Evolutionary conservation across 2,888 invertebrate species (phyloP).

Genomic region (Drosophila meridionalis): DNA sequence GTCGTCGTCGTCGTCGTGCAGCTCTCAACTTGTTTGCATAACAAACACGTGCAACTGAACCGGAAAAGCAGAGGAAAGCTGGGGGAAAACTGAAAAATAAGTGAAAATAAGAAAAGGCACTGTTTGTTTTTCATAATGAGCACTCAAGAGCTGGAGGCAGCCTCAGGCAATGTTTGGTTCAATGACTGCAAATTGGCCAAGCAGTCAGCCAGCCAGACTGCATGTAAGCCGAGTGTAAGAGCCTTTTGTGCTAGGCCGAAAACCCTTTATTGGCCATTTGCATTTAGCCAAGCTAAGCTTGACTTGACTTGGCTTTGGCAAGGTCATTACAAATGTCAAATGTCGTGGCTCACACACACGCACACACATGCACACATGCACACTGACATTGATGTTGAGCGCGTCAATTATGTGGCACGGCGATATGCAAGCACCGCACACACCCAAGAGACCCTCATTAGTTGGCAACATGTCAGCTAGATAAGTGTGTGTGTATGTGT

Average conservation of each 20-base stretch:
- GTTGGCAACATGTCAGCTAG: slow-evolving; percentile 43
- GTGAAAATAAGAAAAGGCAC: slow-evolving; percentile 19
- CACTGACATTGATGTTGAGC: slow-evolving; percentile 65
- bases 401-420: slow-evolving; percentile 61
- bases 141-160: slow-evolving; percentile 30
- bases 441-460: slow-evolving; percentile 73
- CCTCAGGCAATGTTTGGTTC: slow-evolving; percentile 41
- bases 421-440: slow-evolving; percentile 44
- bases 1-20: slow-evolving; percentile 19
- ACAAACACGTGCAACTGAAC: slow-evolving; percentile 61
- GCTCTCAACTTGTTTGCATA: slow-evolving; percentile 74
- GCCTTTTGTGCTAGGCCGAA: slow-evolving; percentile 1
- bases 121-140: slow-evolving; percentile 53
- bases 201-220: slow-evolving; percentile 11
- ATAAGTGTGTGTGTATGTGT: slow-evolving; percentile 5
- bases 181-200: slow-evolving; percentile 52
- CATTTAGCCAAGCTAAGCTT: slow-evolving; percentile 17
- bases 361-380: not conserved
- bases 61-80: slow-evolving; percentile 5
- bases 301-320: slow-evolving; percentile 28
- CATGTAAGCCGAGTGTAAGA: slow-evolving; percentile 3
- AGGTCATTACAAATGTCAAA: slow-evolving; percentile 61
- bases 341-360: slow-evolving; percentile 1
- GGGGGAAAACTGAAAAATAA: slow-evolving; percentile 9
- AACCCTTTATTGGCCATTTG: slow-evolving; percentile 19